Evolutionary conservation across 2,797 vertebrate species (phyloP).

Genomic region (Menidia menidia): DNA sequence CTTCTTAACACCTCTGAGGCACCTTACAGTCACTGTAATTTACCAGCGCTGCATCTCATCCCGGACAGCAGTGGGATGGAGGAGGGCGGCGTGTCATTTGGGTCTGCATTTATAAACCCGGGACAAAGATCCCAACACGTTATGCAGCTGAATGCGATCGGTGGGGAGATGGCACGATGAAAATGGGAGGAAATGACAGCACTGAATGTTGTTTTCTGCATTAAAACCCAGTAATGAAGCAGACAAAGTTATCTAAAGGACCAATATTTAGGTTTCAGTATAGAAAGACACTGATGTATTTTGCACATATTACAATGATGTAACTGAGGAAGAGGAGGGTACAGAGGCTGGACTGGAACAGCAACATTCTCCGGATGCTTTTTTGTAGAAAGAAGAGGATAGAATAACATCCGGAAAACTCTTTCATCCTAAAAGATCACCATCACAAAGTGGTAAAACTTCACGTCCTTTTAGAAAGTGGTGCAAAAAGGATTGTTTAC

Average conservation of each 20-base stretch:
- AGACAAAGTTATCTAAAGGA: too few relatives aligned
- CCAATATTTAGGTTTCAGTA: too few relatives aligned
- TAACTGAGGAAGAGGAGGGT: neutral
- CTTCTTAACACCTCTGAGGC: slow-evolving; percentile 41
- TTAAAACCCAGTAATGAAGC: too few relatives aligned
- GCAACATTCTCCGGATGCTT: neutral
- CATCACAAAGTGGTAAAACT: neutral
- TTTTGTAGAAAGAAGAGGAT: neutral
- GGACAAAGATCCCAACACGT: too few relatives aligned
- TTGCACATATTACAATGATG: neutral
- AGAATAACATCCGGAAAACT: neutral
- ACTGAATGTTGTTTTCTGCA: too few relatives aligned
- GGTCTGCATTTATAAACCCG: neutral
- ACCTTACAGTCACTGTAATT: neutral
- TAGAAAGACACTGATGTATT: neutral
- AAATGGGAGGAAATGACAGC: too few relatives aligned
- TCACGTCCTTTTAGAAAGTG: too few relatives aligned
- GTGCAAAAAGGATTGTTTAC: too few relatives aligned
- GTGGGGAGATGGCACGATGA: too few relatives aligned
- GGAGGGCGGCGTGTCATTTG: neutral
- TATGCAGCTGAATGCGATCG: neutral
- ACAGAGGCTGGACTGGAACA: neutral
- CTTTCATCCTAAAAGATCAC: neutral
- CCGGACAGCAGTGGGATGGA: neutral
- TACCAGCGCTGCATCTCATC: neutral